Conservation (phyloP, 2,797 vertebrate species). For the Alectoris magna region DNA sequence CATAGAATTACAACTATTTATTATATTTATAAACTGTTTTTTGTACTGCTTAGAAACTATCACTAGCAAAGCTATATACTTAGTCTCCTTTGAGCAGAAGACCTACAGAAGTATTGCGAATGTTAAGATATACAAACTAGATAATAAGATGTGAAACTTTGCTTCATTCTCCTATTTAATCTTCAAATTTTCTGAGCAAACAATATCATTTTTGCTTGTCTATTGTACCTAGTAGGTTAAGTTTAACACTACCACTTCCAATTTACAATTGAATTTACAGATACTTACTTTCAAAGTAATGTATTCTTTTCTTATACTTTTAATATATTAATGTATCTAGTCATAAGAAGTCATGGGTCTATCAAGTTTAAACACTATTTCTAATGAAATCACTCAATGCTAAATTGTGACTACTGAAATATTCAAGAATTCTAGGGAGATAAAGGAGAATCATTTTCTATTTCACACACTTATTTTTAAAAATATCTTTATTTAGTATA, state of each 20-base stretch:
- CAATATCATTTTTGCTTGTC: background rate
- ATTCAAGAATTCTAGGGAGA: background rate
- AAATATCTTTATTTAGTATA: background rate
- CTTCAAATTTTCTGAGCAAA: background rate
- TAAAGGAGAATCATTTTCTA: background rate
- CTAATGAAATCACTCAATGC: background rate
- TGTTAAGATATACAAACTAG: background rate
- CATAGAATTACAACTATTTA: background rate
- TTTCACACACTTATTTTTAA: too few species aligned
- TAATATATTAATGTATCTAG: too few species aligned
- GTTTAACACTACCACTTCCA: background rate
- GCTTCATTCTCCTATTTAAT: background rate
- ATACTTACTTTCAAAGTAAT: background rate
- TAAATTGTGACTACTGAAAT: background rate
- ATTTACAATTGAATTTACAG: background rate
- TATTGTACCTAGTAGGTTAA: background rate
- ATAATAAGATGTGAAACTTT: background rate
- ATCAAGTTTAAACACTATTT: background rate
- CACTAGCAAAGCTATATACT: background rate
- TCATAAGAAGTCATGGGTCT: background rate
- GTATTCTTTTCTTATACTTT: too few species aligned
- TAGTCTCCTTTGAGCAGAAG: background rate
- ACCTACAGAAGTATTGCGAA: background rate
- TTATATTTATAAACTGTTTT: background rate
- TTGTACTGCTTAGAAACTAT: background rate